phyloP scores from a whole-genome alignment of 2,888 invertebrate genomes.

The Rhagonycha lutea region DNA sequence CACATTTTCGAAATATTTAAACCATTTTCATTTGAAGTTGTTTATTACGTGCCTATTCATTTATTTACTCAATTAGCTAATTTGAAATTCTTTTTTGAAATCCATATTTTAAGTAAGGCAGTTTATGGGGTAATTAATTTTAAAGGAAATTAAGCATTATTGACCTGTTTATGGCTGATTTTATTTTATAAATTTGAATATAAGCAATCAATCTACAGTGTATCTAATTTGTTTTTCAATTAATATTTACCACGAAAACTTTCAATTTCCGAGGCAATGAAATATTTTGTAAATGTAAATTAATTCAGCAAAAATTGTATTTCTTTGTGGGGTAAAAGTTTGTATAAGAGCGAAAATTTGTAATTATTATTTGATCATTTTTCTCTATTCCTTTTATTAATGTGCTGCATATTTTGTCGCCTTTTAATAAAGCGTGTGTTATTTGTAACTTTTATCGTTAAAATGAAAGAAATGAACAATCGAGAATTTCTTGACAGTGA shows the following conservation, averaged over 20 bases:
- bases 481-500: not conserved
- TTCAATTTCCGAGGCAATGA: not conserved
- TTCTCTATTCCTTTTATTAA: not conserved
- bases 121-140: not conserved
- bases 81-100: too few species aligned
- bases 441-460: not conserved
- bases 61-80: too few species aligned
- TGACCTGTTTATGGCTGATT: not conserved
- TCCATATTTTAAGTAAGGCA: not conserved
- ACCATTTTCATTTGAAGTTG: too few species aligned
- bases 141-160: not conserved
- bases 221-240: not conserved
- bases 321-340: not conserved
- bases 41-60: not conserved
- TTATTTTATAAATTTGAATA: not conserved
- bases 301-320: not conserved
- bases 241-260: not conserved
- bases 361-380: not conserved
- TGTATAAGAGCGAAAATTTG: not conserved
- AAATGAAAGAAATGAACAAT: not conserved
- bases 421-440: not conserved
- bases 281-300: not conserved
- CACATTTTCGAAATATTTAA: not conserved
- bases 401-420: not conserved
- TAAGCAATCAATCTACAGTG: not conserved